phyloP scores from a whole-genome alignment of 2,888 invertebrate species.

The Notodonta ziczac region DNA sequence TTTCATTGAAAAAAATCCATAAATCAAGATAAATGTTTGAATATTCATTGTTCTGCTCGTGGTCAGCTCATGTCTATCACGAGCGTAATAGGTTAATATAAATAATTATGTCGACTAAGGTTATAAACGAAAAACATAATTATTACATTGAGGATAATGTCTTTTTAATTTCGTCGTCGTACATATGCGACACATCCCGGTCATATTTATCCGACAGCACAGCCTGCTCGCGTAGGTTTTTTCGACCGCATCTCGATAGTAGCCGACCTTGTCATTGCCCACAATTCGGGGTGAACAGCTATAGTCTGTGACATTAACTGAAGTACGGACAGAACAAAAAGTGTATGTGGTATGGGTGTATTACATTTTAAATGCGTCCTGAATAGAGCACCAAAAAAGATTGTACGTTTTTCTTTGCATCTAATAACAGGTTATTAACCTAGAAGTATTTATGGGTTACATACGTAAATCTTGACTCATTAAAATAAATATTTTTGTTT shows the following conservation, averaged over 20 bases:
- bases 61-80: no score
- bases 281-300: conserved; percentile 75
- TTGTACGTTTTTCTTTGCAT: neutral
- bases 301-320: conserved; percentile 23
- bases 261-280: conserved; percentile 68
- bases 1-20: no score
- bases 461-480: no score
- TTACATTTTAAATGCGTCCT: neutral
- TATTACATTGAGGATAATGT: no score
- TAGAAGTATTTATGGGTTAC: neutral
- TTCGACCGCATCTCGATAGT: conserved; percentile 67
- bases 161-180: neutral
- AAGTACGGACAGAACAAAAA: conserved; percentile 30
- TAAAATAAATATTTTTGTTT: no score
- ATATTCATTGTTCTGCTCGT: no score
- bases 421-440: neutral
- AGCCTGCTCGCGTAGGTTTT: conserved; percentile 28
- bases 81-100: no score
- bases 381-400: neutral
- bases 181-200: neutral
- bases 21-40: no score
- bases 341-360: conserved; percentile 3
- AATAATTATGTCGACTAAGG: no score
- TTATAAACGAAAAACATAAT: no score
- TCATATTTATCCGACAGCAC: conserved; percentile 3